Conservation (phyloP, 2,797 vertebrate genomes). For the Sphenodon punctatus region DNA sequence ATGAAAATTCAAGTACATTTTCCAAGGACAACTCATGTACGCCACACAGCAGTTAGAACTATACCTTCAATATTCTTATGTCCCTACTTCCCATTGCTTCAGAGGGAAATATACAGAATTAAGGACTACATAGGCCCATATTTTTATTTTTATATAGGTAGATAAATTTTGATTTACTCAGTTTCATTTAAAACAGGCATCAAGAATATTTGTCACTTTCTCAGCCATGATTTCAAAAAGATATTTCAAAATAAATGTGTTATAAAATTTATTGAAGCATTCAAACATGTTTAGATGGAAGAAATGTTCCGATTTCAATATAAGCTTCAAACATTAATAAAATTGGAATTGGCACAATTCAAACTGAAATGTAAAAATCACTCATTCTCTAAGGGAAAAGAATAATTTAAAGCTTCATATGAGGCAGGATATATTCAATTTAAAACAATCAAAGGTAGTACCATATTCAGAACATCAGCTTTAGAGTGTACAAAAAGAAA, state of each 20-base stretch:
- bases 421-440: constrained; percentile 55
- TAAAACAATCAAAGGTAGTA: constrained; percentile 69
- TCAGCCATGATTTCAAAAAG: neutral
- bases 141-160: fast-evolving
- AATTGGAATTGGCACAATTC: constrained; percentile 50
- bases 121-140: neutral
- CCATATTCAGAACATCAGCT: constrained; percentile 55
- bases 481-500: constrained; percentile 57
- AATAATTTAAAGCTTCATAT: constrained; percentile 66
- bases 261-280: constrained; percentile 67
- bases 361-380: constrained; percentile 35
- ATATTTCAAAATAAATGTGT: constrained; percentile 43
- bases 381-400: constrained; percentile 9
- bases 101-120: neutral
- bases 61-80: neutral
- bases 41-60: fast-evolving
- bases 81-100: fast-evolving
- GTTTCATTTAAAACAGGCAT: neutral
- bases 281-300: constrained; percentile 42
- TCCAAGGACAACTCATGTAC: neutral
- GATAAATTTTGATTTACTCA: neutral
- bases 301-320: constrained; percentile 37
- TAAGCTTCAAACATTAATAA: constrained; percentile 37
- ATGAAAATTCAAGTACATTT: neutral
- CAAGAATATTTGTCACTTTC: neutral